Percentiles rank a stretch among this genome's conserved stretches.
Conservation (phyloP, 2,113 vertebrate genomes). For the Stomatorhinus ivindoensis region DNA sequence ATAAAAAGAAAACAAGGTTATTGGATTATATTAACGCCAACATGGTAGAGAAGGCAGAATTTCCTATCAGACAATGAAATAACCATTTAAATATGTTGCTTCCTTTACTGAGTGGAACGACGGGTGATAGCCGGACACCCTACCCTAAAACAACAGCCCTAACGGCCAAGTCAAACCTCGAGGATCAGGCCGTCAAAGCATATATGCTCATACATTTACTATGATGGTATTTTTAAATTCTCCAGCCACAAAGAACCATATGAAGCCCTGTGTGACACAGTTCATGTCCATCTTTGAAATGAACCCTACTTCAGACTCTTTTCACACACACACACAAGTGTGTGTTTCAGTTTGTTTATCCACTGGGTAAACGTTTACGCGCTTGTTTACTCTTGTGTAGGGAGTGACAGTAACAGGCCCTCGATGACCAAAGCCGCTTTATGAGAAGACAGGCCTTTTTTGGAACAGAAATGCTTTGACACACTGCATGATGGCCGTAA, state of each 20-base stretch:
- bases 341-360: background rate
- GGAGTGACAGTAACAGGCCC: background rate
- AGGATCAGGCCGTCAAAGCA: background rate
- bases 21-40: background rate
- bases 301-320: background rate
- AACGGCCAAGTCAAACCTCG: background rate
- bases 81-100: conserved; percentile 1
- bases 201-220: background rate
- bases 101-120: background rate
- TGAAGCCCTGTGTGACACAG: background rate
- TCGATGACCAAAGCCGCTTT: background rate
- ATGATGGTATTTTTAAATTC: background rate
- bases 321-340: background rate
- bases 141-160: background rate
- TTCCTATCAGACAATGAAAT: background rate
- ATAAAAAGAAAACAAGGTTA: background rate
- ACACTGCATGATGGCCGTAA: background rate
- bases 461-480: background rate
- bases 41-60: background rate
- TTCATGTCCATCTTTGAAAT: background rate
- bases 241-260: background rate
- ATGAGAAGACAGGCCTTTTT: background rate
- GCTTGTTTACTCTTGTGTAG: background rate
- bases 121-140: background rate
- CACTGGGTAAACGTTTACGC: background rate